Conservation (phyloP, 2,888 invertebrate species). For the Endotricha flammealis region DNA sequence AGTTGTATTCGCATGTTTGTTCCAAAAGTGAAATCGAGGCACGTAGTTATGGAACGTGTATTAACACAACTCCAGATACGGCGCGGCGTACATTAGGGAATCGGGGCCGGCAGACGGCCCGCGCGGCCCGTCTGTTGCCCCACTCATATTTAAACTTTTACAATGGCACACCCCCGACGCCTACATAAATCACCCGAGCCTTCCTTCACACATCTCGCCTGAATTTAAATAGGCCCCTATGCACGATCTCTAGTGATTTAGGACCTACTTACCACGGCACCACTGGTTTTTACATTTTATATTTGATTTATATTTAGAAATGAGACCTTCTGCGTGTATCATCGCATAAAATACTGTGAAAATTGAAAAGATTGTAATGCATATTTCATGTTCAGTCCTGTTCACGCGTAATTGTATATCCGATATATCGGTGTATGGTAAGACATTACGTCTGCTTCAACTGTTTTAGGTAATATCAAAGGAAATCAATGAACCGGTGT, state of each 20-base stretch:
- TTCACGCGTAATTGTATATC: no score
- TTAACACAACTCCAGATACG: constrained; percentile 21
- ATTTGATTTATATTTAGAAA: constrained; percentile 33
- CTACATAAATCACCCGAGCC: constrained; percentile 62
- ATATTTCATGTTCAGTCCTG: no score
- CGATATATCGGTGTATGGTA: background rate
- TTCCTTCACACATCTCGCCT: constrained; percentile 64
- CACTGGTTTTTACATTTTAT: constrained; percentile 35
- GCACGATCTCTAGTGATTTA: constrained; percentile 61
- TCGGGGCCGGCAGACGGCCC: constrained; percentile 19
- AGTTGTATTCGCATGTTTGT: background rate
- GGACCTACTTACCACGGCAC: constrained; percentile 40
- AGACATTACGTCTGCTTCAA: background rate
- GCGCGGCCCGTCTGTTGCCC: constrained; percentile 27
- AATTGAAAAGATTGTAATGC: no score
- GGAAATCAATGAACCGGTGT: constrained; percentile 22
- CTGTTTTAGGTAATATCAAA: constrained; percentile 21
- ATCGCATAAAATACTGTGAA: no score
- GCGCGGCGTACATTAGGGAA: constrained; percentile 16
- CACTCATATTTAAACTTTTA: constrained; percentile 67
- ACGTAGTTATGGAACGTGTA: constrained; percentile 26
- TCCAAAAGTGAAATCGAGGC: constrained; percentile 29
- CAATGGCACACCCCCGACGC: constrained; percentile 49
- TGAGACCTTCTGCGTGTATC: constrained; percentile 19
- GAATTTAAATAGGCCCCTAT: constrained; percentile 68